These are phyloP conservation scores for Heterodera schachtii DNA, from an alignment of 1,140 invertebrate species.

Conservation along the genomic window DNA sequence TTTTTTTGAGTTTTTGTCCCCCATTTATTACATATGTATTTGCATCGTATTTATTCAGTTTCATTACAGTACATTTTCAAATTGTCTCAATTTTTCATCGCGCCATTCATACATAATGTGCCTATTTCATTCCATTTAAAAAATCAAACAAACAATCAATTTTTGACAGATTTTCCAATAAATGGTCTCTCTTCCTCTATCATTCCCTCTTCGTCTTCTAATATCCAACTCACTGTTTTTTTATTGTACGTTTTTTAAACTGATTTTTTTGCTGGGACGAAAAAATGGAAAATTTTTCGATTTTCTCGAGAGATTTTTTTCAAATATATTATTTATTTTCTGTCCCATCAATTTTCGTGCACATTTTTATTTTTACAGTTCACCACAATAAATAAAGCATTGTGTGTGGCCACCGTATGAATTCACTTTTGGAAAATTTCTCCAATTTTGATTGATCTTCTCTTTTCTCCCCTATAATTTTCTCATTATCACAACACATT, in stretches of 20 bases:
- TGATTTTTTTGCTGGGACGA: too few relatives aligned
- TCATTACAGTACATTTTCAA: not conserved
- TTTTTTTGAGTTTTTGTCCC: too few relatives aligned
- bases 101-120: not conserved
- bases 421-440: too few relatives aligned
- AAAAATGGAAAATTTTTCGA: too few relatives aligned
- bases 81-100: not conserved
- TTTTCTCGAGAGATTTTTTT: too few relatives aligned
- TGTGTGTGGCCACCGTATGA: too few relatives aligned
- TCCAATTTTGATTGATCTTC: too few relatives aligned
- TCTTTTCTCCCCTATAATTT: too few relatives aligned
- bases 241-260: too few relatives aligned
- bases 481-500: too few relatives aligned
- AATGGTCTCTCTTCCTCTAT: not conserved
- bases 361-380: not conserved
- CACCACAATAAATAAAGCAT: not conserved
- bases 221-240: not conserved
- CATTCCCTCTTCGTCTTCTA: not conserved
- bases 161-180: not conserved
- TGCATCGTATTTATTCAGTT: too few relatives aligned
- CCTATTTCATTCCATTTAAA: not conserved
- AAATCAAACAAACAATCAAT: not conserved
- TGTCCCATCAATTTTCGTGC: not conserved
- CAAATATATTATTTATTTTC: too few relatives aligned
- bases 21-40: not conserved